These are phyloP conservation scores for Liposcelis brunnea DNA, from an alignment of 2,888 invertebrate genomes.

Conservation along the genomic window DNA sequence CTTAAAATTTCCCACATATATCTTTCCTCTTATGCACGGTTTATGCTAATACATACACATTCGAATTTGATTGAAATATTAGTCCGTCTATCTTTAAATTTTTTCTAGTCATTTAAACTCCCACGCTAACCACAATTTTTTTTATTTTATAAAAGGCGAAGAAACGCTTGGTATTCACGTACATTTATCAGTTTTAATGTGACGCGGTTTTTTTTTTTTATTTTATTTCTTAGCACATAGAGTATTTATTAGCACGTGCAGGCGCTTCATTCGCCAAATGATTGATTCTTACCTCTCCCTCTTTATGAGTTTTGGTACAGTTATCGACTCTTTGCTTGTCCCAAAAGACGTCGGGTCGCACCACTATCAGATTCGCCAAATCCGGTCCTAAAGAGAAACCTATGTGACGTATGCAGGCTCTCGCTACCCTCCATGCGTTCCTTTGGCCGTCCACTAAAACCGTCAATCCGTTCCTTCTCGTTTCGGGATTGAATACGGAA, in stretches of 20 bases:
- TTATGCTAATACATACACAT: no score
- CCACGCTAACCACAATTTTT: no score
- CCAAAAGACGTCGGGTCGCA: constrained; percentile 58
- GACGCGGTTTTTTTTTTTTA: no score
- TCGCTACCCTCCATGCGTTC: constrained; percentile 42
- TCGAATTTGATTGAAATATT: neutral
- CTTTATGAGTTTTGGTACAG: constrained; percentile 41
- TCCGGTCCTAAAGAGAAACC: constrained; percentile 32
- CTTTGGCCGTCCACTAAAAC: constrained; percentile 45
- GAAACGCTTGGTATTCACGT: no score
- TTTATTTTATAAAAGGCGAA: no score
- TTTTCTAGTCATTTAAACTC: neutral
- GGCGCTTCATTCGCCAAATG: no score
- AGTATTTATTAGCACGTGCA: no score
- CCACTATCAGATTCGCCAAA: constrained; percentile 34
- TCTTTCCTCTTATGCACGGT: no score
- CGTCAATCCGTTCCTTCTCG: constrained; percentile 35
- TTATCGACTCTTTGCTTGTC: constrained; percentile 54
- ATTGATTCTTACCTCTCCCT: constrained; percentile 37
- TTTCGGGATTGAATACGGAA: constrained; percentile 36
- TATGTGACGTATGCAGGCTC: constrained; percentile 40
- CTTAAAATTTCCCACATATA: no score
- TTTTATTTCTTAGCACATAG: no score
- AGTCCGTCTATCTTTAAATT: neutral
- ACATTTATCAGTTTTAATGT: no score